Base-by-base conservation (phyloP, 2,113 vertebrate species). In the Petrocephalus zakoni region DNA sequence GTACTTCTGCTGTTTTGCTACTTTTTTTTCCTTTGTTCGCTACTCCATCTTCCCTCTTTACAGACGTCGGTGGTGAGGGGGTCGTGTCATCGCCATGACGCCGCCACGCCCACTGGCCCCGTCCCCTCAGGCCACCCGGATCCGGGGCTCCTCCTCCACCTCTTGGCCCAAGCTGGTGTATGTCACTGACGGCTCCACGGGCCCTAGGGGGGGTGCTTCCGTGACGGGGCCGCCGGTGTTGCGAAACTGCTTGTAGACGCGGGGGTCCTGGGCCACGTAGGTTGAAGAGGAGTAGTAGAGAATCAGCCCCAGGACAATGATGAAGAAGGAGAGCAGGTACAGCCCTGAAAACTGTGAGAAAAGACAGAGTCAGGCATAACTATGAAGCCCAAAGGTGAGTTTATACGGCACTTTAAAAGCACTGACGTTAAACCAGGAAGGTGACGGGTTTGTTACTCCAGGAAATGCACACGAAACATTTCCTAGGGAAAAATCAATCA, bases 171-270 rank as follows among this genome's bases (percentile, higher is more conserved):
- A 94, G 91, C 96, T 97, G 94, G 96, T 98, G 92, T 98, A 99
- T 56, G 97, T 98, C 90, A 99, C 98, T 0, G 97, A 97, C 85
- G 98, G 97, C 92, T 99, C 98, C 94, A 95, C 92, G 87, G 96
- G 95, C 51, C 95, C 92, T 0, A 93, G 90, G 46, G 94, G 91
- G 72, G 96, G 95, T 42, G 94, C 95, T 93, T 97, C 96, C 52
- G 93, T 92, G 21, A 95, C 93, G n/a, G 96, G 96, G 91, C 95
- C 96, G 0, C 95, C 95, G n/a, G 96, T 95, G 64, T 99, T 98
- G 89, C 97, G 96, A 87, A 99, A 98, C 93, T 98, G 97, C 96
- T 98, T 99, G 95, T 99, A 99, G 89, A 99, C 97, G 0, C 97
- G 96, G 5, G 97, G 98, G 92, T 99, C 97, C 92, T 98, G 97